Percentiles rank a stretch among this genome's conserved stretches.
Conservation (phyloP, 2,888 invertebrate genomes). For the Metalampra italica region DNA sequence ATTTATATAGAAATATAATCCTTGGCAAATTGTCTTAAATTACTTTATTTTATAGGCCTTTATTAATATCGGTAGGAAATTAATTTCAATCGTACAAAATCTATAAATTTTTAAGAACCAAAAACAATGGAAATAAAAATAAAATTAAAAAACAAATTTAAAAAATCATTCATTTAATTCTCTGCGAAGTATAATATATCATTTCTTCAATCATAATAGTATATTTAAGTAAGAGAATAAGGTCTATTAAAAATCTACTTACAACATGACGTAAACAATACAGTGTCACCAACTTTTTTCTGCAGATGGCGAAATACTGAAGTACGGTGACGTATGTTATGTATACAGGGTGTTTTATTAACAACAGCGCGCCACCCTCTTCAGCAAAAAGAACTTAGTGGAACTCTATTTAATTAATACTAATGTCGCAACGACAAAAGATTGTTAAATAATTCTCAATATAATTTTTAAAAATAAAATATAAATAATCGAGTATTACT, state of each 20-base stretch:
- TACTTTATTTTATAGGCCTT: not conserved
- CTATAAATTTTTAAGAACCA: slow-evolving; percentile 7
- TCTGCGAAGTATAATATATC: slow-evolving; percentile 67
- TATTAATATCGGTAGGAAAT: not conserved
- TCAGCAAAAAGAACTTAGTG: no score
- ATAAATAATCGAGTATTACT: slow-evolving; percentile 77
- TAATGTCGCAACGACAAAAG: slow-evolving; percentile 65
- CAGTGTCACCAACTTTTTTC: not conserved
- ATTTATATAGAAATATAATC: slow-evolving; percentile 14
- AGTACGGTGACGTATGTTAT: no score
- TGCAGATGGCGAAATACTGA: no score
- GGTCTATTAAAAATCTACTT: slow-evolving; percentile 65
- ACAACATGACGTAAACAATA: slow-evolving; percentile 56
- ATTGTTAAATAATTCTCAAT: slow-evolving; percentile 55
- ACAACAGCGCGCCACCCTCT: no score
- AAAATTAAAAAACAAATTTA: slow-evolving; percentile 39
- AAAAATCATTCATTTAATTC: slow-evolving; percentile 71
- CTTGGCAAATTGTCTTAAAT: not conserved
- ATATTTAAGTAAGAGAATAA: slow-evolving; percentile 61
- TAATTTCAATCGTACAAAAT: slow-evolving; percentile 22
- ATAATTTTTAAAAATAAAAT: slow-evolving; percentile 70
- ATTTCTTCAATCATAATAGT: slow-evolving; percentile 52
- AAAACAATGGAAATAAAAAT: slow-evolving; percentile 22
- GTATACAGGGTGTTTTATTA: no score
- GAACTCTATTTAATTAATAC: slow-evolving; percentile 38